A percentile compares a stretch with the other conserved stretches of the same genome.
Conservation (phyloP, 2,888 invertebrate genomes). For the Melieria omissa region DNA sequence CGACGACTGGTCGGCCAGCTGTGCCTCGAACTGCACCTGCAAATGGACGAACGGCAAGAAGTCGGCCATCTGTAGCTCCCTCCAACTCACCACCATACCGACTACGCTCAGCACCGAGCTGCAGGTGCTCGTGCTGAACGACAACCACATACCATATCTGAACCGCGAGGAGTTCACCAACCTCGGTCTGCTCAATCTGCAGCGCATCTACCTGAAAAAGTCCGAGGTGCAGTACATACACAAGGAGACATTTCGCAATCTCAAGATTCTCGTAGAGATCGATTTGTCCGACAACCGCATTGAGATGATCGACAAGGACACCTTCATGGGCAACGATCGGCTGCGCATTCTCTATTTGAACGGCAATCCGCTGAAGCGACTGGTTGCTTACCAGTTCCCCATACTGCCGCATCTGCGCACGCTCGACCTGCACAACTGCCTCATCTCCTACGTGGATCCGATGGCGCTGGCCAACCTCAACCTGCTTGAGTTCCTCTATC, state of each 20-base stretch:
- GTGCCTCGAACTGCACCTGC: slow-evolving; percentile 87
- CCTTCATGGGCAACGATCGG: slow-evolving; percentile 86
- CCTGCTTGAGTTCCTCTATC: slow-evolving; percentile 79
- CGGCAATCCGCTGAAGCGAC: slow-evolving; percentile 81
- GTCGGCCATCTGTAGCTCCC: slow-evolving; percentile 85
- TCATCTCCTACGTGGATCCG: slow-evolving; percentile 78
- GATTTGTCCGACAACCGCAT: slow-evolving; percentile 87
- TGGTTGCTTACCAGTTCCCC: slow-evolving; percentile 84
- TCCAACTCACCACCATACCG: slow-evolving; percentile 83
- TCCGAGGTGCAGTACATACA: slow-evolving; percentile 82
- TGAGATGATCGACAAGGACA: slow-evolving; percentile 78
- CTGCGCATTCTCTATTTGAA: slow-evolving; percentile 81
- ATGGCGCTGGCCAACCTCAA: slow-evolving; percentile 81
- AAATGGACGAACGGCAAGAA: slow-evolving; percentile 94
- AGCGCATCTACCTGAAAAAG: slow-evolving; percentile 82
- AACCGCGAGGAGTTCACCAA: slow-evolving; percentile 83
- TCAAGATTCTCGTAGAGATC: slow-evolving; percentile 87
- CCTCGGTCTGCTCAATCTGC: slow-evolving; percentile 83
- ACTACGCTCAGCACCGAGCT: slow-evolving; percentile 72
- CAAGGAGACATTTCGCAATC: slow-evolving; percentile 85
- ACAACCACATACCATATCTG: slow-evolving; percentile 80
- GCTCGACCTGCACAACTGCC: slow-evolving; percentile 83
- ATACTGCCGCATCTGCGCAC: slow-evolving; percentile 81
- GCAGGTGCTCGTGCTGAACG: slow-evolving; percentile 86
- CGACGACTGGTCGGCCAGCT: slow-evolving; percentile 86